Evolutionary conservation across 2,113 vertebrate species (phyloP).

Genomic region (Dicentrarchus labrax): DNA sequence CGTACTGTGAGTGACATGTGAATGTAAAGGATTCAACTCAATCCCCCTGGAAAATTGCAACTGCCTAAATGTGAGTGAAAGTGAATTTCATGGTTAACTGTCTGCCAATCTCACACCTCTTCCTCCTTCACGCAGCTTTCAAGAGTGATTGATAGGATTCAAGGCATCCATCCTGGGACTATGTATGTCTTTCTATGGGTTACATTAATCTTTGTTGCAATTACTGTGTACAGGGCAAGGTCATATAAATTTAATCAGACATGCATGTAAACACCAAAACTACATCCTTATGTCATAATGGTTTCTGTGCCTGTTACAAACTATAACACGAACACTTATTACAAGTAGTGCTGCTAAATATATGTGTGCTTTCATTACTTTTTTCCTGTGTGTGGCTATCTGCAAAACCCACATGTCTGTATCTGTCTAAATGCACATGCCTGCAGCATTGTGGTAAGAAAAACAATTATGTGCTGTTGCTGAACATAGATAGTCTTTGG

Average conservation of each 20-base stretch:
- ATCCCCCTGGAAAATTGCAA: slow-evolving; percentile 72
- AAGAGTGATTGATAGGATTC: slow-evolving; percentile 78
- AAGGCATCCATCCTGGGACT: slow-evolving; percentile 60
- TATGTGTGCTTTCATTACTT: not conserved
- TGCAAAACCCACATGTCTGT: not conserved
- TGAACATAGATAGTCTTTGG: not conserved
- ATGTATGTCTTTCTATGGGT: slow-evolving; percentile 32
- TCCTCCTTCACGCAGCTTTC: slow-evolving; percentile 68
- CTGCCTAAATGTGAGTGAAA: slow-evolving; percentile 65
- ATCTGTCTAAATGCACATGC: not conserved
- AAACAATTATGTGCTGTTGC: slow-evolving; percentile 35
- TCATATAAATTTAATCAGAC: slow-evolving; percentile 53
- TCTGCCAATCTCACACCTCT: slow-evolving; percentile 77
- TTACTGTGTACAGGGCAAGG: slow-evolving; percentile 59
- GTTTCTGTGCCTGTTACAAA: not conserved
- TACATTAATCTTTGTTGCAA: slow-evolving; percentile 63
- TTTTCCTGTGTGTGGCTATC: not conserved
- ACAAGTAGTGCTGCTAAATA: not conserved
- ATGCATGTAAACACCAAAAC: slow-evolving; percentile 38
- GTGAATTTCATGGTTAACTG: slow-evolving; percentile 81
- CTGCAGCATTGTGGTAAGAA: not conserved
- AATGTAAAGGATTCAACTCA: slow-evolving; percentile 60
- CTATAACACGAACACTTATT: not conserved
- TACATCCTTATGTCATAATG: not conserved
- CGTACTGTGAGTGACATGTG: slow-evolving; percentile 38